Base-by-base conservation (phyloP, 2,888 invertebrate genomes). In the Pinctada fucata region DNA sequence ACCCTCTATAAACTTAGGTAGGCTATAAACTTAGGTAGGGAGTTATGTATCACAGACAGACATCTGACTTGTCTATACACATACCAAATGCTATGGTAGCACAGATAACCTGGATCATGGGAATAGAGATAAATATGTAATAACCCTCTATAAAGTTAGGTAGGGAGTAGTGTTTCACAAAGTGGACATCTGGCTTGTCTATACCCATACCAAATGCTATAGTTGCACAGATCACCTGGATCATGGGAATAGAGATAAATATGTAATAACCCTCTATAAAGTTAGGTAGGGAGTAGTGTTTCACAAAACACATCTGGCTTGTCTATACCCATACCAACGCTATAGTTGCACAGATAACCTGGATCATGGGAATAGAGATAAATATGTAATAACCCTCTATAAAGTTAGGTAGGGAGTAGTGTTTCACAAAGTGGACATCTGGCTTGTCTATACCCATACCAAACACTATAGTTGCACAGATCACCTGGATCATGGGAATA, bases 221-320 rank as follows among this genome's bases (percentile, higher is more conserved):
- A 2, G 93, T 93, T 5, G 93, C 93, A 89, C 93, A 93, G 50
- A 93, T 92, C 10, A 93, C 91, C 92, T 92, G 84, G 1, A 82
- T 79, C 10, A n/a, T n/a, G n/a, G n/a, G n/a, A n/a, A n/a, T n/a
- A n/a, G n/a, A n/a, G n/a, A n/a, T n/a, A n/a, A n/a, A n/a, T n/a
- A n/a, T n/a, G n/a, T 99, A 99, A 92, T 97, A 99, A 0, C 97
- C 97, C 93, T 99, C 99, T 86, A 99, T 96, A 0, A 97, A 97
- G 93, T 98, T 98, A 58, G 99, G 98, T 89, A 99, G 91, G 3
- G 97, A 96, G 93, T 96, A 97, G 93, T 99, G 99, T 76, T 99
- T 95, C 2, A 99, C 99, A 93, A 95, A 98, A 49, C 10, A 93
- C 93, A 85, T 93, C 92, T 3, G 92, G 90, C 85, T 93, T 93